phyloP scores from a whole-genome alignment of 2,888 invertebrate species.

The Schrankia costaestrigalis region DNA sequence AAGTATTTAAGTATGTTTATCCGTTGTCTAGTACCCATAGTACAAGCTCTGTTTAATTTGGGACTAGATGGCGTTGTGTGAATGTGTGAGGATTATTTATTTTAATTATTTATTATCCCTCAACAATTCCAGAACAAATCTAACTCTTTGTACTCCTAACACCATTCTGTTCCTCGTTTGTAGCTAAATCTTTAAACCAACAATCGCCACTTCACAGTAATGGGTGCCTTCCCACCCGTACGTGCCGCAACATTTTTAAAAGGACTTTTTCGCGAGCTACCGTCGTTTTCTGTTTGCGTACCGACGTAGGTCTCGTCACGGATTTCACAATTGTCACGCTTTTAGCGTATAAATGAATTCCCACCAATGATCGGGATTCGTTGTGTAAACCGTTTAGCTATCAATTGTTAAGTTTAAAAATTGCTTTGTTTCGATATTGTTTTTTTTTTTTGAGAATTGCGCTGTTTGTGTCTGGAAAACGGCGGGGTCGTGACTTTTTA shows the following conservation, averaged over 20 bases:
- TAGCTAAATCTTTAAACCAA: slow-evolving; percentile 76
- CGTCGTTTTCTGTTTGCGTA: slow-evolving; percentile 62
- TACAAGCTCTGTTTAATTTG: no score
- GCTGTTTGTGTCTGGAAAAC: no score
- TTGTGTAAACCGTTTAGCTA: slow-evolving; percentile 63
- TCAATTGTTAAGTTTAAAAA: slow-evolving; percentile 43
- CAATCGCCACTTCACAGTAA: slow-evolving; percentile 76
- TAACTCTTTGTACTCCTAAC: slow-evolving; percentile 4
- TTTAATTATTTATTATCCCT: background rate
- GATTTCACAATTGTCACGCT: slow-evolving; percentile 67
- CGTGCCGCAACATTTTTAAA: slow-evolving; percentile 80
- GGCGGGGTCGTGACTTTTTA: no score
- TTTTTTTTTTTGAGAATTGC: slow-evolving; percentile 12
- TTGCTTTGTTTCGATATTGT: no score
- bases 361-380: slow-evolving; percentile 63
- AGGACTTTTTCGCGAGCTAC: slow-evolving; percentile 77
- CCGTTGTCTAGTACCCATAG: no score
- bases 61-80: background rate
- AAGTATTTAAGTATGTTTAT: no score
- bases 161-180: slow-evolving; percentile 44
- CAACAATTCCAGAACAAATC: background rate
- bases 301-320: slow-evolving; percentile 37
- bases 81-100: background rate
- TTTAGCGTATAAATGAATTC: slow-evolving; percentile 73
- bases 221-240: slow-evolving; percentile 73